Evolutionary conservation across 92 coral and sea anemone species (phyloP), one percentile per base, ranked within the genome.

Genomic region (Metridium senile): DNA sequence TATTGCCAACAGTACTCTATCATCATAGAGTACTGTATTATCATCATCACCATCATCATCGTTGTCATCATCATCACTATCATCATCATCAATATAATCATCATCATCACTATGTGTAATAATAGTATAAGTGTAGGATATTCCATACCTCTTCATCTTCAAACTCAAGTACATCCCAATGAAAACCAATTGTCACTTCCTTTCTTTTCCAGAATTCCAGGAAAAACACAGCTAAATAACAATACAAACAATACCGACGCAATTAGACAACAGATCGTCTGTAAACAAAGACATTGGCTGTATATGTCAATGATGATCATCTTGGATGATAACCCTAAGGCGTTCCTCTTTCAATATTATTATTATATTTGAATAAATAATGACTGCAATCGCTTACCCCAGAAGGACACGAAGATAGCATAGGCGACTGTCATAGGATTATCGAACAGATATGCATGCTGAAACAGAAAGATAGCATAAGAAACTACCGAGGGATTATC

Each of bases 201-300:
- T 91, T 91, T 76, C 97, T 74, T 79, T 91, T 91, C 97, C 97
- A 91, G 85, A 84, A 91, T 86, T 91, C 97, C 75, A 91, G 90
- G 75, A 91, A 91, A 52, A 91, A 88, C 53, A 91, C 93, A 77
- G 97, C 97, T 91, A 89, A 21, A 17, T 26, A 35, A 18, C 22
- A 18, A 67, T 22, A 57, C 21, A 59, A 57, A 54, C 1, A 1
- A 33, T 77, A 17, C 27, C 11, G 1, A 34, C 2, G 18, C 32
- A 74, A 71, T 4, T 21, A 30, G 9, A 10, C 21, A 69, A 6
- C 62, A 6, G 21, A 13, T 6, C 62, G 6, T 17, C 62, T 6
- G 6, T n/a, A n/a, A n/a, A n/a, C n/a, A n/a, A n/a, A n/a, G n/a
- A n/a, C n/a, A n/a, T n/a, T n/a, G n/a, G n/a, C n/a, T n/a, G n/a